Percentiles rank a stretch among this genome's conserved stretches.
Evolutionary conservation across 92 coral and sea anemone species (phyloP).

Genomic region (Meandrina meandrites): DNA sequence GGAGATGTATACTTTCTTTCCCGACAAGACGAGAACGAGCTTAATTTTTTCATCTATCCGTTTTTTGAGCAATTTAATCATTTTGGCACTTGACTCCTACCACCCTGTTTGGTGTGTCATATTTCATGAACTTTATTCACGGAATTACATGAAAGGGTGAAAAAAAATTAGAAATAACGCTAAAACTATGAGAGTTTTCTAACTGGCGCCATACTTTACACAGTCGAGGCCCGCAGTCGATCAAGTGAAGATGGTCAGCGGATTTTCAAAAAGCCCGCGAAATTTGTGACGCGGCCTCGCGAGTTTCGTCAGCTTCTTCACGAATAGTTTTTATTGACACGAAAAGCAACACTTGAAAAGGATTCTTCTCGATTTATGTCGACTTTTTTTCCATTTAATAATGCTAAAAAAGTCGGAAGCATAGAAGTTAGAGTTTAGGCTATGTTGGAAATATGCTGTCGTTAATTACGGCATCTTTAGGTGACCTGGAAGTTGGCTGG

Average conservation of each 20-base stretch:
- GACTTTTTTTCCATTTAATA: neutral
- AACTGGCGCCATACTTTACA: too few species aligned
- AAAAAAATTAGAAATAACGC: too few species aligned
- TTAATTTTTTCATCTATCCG: too few species aligned
- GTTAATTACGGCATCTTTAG: neutral
- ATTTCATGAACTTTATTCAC: too few species aligned
- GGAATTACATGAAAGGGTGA: too few species aligned
- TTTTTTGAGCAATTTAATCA: too few species aligned
- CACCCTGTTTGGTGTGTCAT: too few species aligned
- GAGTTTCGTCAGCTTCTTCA: constrained; percentile 24
- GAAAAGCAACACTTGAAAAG: neutral
- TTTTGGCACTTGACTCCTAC: too few species aligned
- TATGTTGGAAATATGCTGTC: neutral
- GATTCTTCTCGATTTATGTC: neutral
- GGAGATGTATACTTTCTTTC: too few species aligned
- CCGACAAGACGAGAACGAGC: too few species aligned
- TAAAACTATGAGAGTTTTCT: too few species aligned
- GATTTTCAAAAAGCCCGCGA: constrained; percentile 35
- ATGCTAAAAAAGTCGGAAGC: neutral
- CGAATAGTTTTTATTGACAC: neutral
- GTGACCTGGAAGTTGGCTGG: constrained; percentile 23
- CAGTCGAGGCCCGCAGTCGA: too few species aligned
- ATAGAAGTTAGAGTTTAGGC: neutral
- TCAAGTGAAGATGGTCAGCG: constrained; percentile 33
- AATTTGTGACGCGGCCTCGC: constrained; percentile 12